phyloP scores from a whole-genome alignment of 1,140 invertebrate genomes.

The Drosophila fuyamai region DNA sequence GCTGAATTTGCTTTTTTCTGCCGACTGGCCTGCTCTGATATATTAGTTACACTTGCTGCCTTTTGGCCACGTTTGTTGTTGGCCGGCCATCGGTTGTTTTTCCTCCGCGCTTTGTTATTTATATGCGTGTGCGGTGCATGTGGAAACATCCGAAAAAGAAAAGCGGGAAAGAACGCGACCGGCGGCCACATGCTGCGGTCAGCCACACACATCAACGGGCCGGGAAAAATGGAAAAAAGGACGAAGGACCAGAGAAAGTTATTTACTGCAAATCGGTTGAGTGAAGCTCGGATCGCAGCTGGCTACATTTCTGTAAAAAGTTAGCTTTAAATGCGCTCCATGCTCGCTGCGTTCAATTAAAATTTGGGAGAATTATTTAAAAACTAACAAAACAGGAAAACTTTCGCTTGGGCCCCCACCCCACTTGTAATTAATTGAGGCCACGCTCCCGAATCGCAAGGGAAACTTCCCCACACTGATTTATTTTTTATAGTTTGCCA shows the following conservation, averaged over 20 bases:
- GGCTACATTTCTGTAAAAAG: slow-evolving; percentile 49
- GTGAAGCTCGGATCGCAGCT: slow-evolving; percentile 65
- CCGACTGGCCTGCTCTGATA: slow-evolving; percentile 46
- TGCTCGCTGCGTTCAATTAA: slow-evolving; percentile 61
- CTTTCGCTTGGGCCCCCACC: slow-evolving; percentile 30
- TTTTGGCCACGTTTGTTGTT: slow-evolving; percentile 21
- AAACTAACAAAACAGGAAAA: slow-evolving; percentile 68
- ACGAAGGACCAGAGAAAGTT: slow-evolving; percentile 68
- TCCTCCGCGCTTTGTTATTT: slow-evolving; percentile 54
- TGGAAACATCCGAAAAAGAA: slow-evolving; percentile 49
- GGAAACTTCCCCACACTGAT: slow-evolving; percentile 27
- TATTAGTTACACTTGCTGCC: slow-evolving; percentile 72
- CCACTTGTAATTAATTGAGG: slow-evolving; percentile 62
- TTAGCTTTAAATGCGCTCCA: slow-evolving; percentile 52
- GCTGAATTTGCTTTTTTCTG: slow-evolving; percentile 4
- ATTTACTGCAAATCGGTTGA: slow-evolving; percentile 80
- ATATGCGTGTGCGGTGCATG: slow-evolving; percentile 56
- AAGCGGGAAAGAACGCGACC: slow-evolving; percentile 19
- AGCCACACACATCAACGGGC: slow-evolving; percentile 76
- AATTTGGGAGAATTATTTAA: slow-evolving; percentile 69
- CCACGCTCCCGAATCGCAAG: slow-evolving; percentile 40
- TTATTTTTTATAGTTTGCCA: slow-evolving; percentile 40
- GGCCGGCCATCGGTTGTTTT: slow-evolving; percentile 11
- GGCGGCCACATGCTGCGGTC: slow-evolving; percentile 71
- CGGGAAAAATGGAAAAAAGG: slow-evolving; percentile 29